A percentile compares a stretch with the other conserved stretches of the same genome.
phyloP scores from a whole-genome alignment of 2,888 invertebrate genomes.

The Pseudococcus viburni region DNA sequence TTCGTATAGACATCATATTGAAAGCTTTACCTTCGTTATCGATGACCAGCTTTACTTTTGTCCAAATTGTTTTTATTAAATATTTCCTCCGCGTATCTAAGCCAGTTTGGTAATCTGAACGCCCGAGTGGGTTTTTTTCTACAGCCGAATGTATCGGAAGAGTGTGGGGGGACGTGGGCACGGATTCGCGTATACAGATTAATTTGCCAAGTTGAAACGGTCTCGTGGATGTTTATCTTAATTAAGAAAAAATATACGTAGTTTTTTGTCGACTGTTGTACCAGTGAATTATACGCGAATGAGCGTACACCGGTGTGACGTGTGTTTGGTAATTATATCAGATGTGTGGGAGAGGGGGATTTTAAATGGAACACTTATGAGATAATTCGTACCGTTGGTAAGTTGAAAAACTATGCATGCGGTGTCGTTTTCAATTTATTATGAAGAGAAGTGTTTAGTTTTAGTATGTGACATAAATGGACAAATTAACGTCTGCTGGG shows the following conservation, averaged over 20 bases:
- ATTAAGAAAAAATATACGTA: slow-evolving; percentile 1
- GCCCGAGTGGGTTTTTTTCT: not conserved
- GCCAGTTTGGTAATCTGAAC: not conserved
- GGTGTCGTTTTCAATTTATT: not conserved
- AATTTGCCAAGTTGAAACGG: slow-evolving; percentile 36
- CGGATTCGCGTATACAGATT: slow-evolving; percentile 2
- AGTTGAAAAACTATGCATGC: not conserved
- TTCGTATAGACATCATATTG: slow-evolving; percentile 39
- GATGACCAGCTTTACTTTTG: not conserved
- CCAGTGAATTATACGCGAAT: not conserved
- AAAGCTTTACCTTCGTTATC: slow-evolving; percentile 41
- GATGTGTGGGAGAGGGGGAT: not conserved
- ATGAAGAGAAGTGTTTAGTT: not conserved
- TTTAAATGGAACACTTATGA: not conserved
- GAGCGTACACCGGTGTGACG: not conserved
- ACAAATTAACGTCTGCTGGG: no score
- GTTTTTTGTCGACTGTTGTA: not conserved
- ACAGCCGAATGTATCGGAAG: not conserved
- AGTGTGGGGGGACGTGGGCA: not conserved
- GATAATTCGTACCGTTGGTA: not conserved
- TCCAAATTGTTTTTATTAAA: slow-evolving; percentile 37
- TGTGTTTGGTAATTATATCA: not conserved
- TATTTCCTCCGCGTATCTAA: not conserved
- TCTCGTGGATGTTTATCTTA: slow-evolving; percentile 13
- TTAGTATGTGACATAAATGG: not conserved